Evolutionary conservation across 2,888 invertebrate genomes (phyloP).

Genomic region (Coleophora deauratella): DNA sequence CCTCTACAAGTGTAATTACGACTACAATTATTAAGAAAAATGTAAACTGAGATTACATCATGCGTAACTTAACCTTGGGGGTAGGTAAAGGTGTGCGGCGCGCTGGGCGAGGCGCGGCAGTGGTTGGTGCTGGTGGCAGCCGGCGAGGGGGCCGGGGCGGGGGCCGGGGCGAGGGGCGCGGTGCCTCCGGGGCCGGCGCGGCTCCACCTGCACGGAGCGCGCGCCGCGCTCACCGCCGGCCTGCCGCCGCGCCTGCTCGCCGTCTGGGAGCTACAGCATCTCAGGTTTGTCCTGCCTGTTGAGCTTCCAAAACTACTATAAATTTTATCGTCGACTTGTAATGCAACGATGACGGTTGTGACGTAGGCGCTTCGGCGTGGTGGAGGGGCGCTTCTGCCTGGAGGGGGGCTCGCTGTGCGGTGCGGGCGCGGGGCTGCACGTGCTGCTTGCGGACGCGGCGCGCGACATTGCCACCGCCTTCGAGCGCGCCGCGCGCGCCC

Average conservation of each 20-base stretch:
- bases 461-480: conserved; percentile 81
- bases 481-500: conserved; percentile 81
- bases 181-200: conserved; percentile 85
- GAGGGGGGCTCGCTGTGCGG: conserved; percentile 92
- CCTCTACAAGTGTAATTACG: no score
- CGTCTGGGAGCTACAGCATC: conserved; percentile 80
- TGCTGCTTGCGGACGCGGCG: conserved; percentile 84
- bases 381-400: conserved; percentile 90
- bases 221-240: conserved; percentile 86
- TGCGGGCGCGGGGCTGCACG: conserved; percentile 86
- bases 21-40: no score
- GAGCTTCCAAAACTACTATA: background rate
- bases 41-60: no score
- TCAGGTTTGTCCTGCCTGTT: conserved; percentile 54
- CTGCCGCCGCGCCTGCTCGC: conserved; percentile 85
- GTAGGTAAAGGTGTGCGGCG: conserved; percentile 49
- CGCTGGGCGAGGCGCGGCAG: conserved; percentile 45
- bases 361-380: conserved; percentile 85
- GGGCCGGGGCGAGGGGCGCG: conserved; percentile 44
- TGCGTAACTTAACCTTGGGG: no score
- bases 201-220: conserved; percentile 85
- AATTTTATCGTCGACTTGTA: background rate
- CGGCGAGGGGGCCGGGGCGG: conserved; percentile 13
- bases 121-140: conserved; percentile 43
- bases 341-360: no score